phyloP scores from a whole-genome alignment of 1,140 invertebrate genomes.

The Saccostrea glomerata region DNA sequence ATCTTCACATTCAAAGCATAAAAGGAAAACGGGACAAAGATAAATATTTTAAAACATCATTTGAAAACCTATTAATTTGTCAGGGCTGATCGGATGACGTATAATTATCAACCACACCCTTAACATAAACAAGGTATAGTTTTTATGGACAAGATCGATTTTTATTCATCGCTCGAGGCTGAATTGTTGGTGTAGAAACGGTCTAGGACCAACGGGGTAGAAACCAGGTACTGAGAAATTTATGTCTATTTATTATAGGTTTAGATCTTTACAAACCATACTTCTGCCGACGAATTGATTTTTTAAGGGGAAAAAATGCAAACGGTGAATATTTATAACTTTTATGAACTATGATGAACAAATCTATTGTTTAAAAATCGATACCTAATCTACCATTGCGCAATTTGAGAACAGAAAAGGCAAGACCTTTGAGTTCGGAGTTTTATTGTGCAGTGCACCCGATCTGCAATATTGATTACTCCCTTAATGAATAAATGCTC shows the following conservation, averaged over 20 bases:
- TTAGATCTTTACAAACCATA: not conserved
- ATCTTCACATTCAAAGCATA: not conserved
- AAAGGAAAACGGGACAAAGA: not conserved
- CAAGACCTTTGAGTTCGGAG: not conserved
- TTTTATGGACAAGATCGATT: slow-evolving; percentile 20
- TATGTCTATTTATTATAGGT: too few relatives aligned
- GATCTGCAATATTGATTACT: slow-evolving; percentile 7
- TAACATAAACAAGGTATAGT: not conserved
- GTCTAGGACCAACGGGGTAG: not conserved
- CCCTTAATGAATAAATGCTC: slow-evolving; percentile 11
- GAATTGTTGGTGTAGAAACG: not conserved
- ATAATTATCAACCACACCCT: slow-evolving; percentile 21
- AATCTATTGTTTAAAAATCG: not conserved
- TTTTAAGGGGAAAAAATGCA: not conserved
- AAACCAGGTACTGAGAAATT: not conserved
- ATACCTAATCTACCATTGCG: not conserved
- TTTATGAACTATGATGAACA: not conserved
- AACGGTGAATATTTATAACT: not conserved
- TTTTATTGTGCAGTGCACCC: not conserved
- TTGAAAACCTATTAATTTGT: not conserved
- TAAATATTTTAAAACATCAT: not conserved
- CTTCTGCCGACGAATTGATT: not conserved
- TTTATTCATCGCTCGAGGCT: not conserved
- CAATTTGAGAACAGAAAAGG: not conserved
- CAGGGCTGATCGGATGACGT: not conserved